These are phyloP conservation scores for Macrostomum lignano DNA, from an alignment of 1,140 invertebrate genomes.

Conservation along the genomic window DNA sequence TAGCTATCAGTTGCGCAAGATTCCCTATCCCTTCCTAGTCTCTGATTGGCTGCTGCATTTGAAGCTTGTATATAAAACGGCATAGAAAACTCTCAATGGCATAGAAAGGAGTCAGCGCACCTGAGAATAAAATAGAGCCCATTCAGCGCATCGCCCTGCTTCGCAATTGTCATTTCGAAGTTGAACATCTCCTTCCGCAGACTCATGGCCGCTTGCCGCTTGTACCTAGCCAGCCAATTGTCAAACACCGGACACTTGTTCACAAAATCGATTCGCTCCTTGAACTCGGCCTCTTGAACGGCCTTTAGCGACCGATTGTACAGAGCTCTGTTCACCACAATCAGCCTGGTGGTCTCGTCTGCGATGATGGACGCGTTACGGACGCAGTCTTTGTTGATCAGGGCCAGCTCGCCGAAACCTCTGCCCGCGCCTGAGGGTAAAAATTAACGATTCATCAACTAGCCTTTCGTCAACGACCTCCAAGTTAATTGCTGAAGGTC, in stretches of 20 bases:
- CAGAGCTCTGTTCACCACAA: constrained; percentile 15
- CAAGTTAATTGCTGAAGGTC: too few species aligned
- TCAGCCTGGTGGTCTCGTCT: constrained; percentile 13
- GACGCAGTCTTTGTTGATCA: constrained; percentile 16
- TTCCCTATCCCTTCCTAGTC: too few species aligned
- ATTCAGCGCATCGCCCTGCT: constrained; percentile 16
- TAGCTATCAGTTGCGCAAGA: too few species aligned
- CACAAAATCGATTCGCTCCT: constrained; percentile 17
- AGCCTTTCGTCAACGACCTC: too few species aligned
- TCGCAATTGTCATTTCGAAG: constrained; percentile 15
- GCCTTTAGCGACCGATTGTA: constrained; percentile 22
- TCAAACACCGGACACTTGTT: constrained; percentile 14
- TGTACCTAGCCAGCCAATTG: constrained; percentile 19
- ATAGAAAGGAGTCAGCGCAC: not conserved
- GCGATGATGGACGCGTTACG: constrained; percentile 18
- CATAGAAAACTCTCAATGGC: not conserved
- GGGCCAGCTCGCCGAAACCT: constrained; percentile 18
- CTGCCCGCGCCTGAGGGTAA: constrained; percentile 17
- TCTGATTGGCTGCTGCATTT: too few species aligned
- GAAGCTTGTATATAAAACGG: constrained; percentile 4
- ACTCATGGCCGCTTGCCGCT: constrained; percentile 22
- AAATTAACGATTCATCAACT: too few species aligned
- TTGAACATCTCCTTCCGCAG: constrained; percentile 16
- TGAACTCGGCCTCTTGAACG: constrained; percentile 13
- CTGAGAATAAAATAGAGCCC: constrained; percentile 21